These are phyloP conservation scores for Drosophila putrida DNA, from an alignment of 2,888 invertebrate species.

Conservation along the genomic window DNA sequence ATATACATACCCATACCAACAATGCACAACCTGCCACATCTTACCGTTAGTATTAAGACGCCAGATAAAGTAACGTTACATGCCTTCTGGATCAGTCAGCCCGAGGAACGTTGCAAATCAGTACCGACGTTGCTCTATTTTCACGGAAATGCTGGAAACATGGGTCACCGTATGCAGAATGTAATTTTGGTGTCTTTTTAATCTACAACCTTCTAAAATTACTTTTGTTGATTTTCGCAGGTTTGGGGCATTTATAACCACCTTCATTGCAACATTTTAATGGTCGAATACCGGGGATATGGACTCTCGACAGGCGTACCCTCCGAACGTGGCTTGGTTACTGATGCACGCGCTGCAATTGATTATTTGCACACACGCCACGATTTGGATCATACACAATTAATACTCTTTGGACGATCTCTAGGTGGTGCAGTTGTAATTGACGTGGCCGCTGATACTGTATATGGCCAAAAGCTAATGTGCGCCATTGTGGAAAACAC, in stretches of 20 bases:
- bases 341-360: constrained; percentile 94
- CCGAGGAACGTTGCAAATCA: constrained; percentile 88
- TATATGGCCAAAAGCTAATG: constrained; percentile 92
- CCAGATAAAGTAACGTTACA: constrained; percentile 92
- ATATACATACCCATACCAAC: constrained; percentile 95
- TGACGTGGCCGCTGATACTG: constrained; percentile 91
- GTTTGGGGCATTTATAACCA: constrained; percentile 93
- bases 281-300: constrained; percentile 98
- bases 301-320: constrained; percentile 96
- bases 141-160: constrained; percentile 98
- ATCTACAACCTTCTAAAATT: not conserved
- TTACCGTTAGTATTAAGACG: constrained; percentile 91
- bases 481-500: constrained; percentile 97
- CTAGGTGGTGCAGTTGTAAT: constrained; percentile 96
- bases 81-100: constrained; percentile 92
- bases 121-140: constrained; percentile 95
- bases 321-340: constrained; percentile 93
- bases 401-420: constrained; percentile 95
- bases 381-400: constrained; percentile 93
- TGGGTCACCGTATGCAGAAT: constrained; percentile 96
- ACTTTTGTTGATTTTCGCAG: constrained; percentile 18
- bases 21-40: constrained; percentile 94
- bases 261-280: constrained; percentile 93
- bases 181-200: constrained; percentile 71
- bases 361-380: constrained; percentile 93